Base-by-base conservation (phyloP, 1,140 invertebrate genomes). In the Thaumetopoea pityocampa region DNA sequence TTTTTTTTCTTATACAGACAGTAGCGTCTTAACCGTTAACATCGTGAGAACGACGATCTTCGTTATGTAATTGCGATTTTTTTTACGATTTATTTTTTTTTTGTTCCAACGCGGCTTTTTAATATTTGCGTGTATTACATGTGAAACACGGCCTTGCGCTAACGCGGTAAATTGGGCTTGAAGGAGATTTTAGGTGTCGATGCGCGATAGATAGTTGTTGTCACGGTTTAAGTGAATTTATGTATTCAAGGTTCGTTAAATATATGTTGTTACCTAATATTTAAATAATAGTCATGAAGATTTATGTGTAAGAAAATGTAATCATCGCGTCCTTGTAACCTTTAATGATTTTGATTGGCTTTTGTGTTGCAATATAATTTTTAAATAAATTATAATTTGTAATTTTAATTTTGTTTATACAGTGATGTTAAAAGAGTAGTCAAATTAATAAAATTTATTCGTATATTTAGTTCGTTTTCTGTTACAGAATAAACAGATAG, bases 121-220 rank as follows among this genome's bases (percentile, higher is more conserved):
- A 47, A 41, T 45, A 35, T 42, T 37, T 33, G 36, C 27, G 45
- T 49, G 45, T 36, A 24, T 37, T 42, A 37, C 34, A 22, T 35
- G 36, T 57, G 52, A 51, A 53, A 57, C 24, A 20, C 60, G 65
- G 53, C 70, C 70, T 74, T 74, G 67, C 23, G 23, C 14, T 67
- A 67, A 73, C 51, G 47, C 59, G 53, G 7, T 61, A 57, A 73
- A 68, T 68, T 58, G 49, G 59, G 66, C 69, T 70, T 70, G 67
- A 70, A 67, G 52, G 58, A 67, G 53, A 60, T 36, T 38, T 96
- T 67, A 96, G 88, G 72, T 30, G 23, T 30, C 28, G 28, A 30
- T n/a, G 9, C 15, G 24, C 9, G 28, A 37, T 38, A 23, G 28
- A 23, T 41, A 24, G 8, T 20, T 41, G 32, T 18, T n/a, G n/a